Conservation (phyloP, 2,888 invertebrate genomes). For the Clitarchus hookeri region DNA sequence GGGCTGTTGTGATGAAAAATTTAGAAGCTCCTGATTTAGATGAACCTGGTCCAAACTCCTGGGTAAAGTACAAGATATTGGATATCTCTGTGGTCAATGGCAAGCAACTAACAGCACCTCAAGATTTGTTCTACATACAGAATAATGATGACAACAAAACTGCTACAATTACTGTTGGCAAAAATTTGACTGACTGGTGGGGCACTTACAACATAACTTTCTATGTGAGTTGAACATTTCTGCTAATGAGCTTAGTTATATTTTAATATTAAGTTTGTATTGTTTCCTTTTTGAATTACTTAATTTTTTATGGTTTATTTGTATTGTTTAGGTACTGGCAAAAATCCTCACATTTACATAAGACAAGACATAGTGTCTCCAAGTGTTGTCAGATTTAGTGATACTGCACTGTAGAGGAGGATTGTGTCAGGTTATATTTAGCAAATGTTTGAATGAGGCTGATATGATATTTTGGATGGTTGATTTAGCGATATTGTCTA, state of each 20-base stretch:
- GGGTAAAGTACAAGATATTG: neutral
- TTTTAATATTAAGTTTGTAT: too few species aligned
- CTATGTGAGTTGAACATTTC: neutral
- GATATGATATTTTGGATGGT: too few species aligned
- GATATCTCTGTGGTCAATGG: neutral
- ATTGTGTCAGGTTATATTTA: too few species aligned
- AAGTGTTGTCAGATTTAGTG: too few species aligned
- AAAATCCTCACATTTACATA: too few species aligned
- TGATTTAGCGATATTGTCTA: too few species aligned
- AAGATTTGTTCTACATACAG: neutral
- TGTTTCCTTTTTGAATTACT: too few species aligned
- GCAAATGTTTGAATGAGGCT: too few species aligned
- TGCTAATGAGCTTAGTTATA: neutral
- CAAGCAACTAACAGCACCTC: neutral
- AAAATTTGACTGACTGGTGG: neutral
- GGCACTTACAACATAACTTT: slow-evolving; percentile 18
- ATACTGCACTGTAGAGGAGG: too few species aligned
- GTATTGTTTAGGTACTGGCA: too few species aligned
- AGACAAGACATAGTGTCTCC: too few species aligned
- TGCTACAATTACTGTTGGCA: slow-evolving; percentile 1
- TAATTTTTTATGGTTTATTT: too few species aligned
- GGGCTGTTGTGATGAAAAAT: neutral
- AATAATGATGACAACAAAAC: slow-evolving; percentile 24
- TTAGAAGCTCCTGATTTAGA: neutral
- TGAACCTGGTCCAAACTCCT: neutral